phyloP scores from a whole-genome alignment of 2,888 invertebrate species.

The Vanessa cardui region DNA sequence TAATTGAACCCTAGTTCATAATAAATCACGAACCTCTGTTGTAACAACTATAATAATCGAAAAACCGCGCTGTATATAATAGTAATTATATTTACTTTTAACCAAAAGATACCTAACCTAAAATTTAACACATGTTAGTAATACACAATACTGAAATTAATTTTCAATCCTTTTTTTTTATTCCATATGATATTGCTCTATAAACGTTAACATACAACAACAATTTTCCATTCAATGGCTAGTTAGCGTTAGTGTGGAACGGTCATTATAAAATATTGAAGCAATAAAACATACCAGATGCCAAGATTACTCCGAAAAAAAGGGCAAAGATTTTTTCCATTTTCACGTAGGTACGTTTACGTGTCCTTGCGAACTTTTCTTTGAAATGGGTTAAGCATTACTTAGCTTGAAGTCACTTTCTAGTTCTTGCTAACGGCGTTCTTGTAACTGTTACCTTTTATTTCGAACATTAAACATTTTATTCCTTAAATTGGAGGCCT shows the following conservation, averaged over 20 bases:
- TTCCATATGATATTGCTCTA: no score
- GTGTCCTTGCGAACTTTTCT: slow-evolving; percentile 28
- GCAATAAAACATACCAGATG: slow-evolving; percentile 28
- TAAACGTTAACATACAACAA: no score
- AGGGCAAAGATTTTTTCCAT: slow-evolving; percentile 26
- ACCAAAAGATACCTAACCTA: no score
- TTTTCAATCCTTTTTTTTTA: no score
- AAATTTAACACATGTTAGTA: no score
- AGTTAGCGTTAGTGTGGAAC: background rate
- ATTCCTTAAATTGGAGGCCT: background rate
- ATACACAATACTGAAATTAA: no score
- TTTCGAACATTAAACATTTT: slow-evolving; percentile 11
- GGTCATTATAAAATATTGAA: slow-evolving; percentile 3
- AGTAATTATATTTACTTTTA: no score
- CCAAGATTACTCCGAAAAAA: slow-evolving; percentile 24
- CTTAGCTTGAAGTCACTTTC: slow-evolving; percentile 20
- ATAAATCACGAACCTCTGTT: slow-evolving; percentile 27
- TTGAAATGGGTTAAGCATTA: slow-evolving; percentile 34
- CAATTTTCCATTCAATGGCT: background rate
- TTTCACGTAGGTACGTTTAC: slow-evolving; percentile 18
- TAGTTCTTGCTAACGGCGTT: slow-evolving; percentile 25
- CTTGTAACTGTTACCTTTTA: slow-evolving; percentile 17
- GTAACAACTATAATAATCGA: background rate
- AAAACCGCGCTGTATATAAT: no score
- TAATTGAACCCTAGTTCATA: slow-evolving; percentile 24